These are phyloP conservation scores for Ammodytes dubius DNA, from an alignment of 2,113 vertebrate genomes.

Conservation along the genomic window DNA sequence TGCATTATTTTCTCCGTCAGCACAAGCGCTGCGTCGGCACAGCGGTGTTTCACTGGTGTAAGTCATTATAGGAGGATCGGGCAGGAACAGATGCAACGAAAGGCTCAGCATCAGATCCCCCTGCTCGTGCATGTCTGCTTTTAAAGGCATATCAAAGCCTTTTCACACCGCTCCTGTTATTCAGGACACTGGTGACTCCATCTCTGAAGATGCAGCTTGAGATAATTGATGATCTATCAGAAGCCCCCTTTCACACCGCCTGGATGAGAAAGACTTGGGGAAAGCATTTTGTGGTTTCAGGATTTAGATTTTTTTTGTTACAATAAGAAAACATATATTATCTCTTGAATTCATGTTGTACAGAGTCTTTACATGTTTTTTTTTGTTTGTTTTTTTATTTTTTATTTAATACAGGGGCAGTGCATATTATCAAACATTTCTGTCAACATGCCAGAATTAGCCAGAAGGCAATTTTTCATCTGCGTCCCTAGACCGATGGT, in stretches of 20 bases:
- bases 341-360: no score
- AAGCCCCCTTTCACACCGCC: background rate
- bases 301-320: background rate
- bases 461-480: no score
- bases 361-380: no score
- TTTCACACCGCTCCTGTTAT: background rate
- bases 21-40: conserved; percentile 25
- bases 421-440: no score
- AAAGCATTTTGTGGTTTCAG: background rate
- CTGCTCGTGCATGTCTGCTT: background rate
- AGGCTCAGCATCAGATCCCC: conserved; percentile 17
- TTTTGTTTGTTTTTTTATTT: no score
- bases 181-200: background rate
- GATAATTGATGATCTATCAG: background rate
- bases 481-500: no score
- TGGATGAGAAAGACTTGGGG: background rate
- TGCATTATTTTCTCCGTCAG: conserved; percentile 42
- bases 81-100: conserved; percentile 16
- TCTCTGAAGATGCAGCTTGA: conserved; percentile 3
- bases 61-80: conserved; percentile 64
- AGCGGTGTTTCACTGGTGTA: conserved; percentile 8
- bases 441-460: no score
- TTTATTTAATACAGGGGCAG: no score
- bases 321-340: background rate
- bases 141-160: conserved; percentile 5